phyloP scores from a whole-genome alignment of 2,888 invertebrate genomes.

The Callimorpha dominula region DNA sequence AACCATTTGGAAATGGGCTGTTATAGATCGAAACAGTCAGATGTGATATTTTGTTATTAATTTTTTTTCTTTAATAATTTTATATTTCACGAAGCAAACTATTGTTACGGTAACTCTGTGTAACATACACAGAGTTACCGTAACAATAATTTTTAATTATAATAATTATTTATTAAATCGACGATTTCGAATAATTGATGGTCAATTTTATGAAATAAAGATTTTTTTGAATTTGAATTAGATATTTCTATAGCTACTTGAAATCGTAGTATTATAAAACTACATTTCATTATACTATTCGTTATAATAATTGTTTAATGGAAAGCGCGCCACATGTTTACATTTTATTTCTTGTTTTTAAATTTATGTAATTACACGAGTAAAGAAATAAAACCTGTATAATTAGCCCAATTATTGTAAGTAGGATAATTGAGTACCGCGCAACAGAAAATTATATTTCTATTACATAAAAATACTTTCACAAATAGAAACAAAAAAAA shows the following conservation, averaged over 20 bases:
- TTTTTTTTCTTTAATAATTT: too few species aligned
- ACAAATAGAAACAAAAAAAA: conserved; percentile 9
- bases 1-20: too few species aligned
- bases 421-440: conserved; percentile 9
- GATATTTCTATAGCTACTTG: not conserved
- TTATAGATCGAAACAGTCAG: too few species aligned
- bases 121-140: too few species aligned
- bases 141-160: too few species aligned
- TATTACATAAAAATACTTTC: conserved; percentile 18
- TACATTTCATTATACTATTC: not conserved
- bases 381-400: conserved; percentile 9
- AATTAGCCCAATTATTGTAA: conserved; percentile 25
- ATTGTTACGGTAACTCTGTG: too few species aligned
- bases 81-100: too few species aligned
- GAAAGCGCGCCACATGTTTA: not conserved
- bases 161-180: too few species aligned
- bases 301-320: not conserved
- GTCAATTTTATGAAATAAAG: too few species aligned
- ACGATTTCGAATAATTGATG: too few species aligned
- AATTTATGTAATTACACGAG: conserved; percentile 9
- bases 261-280: not conserved
- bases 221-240: too few species aligned
- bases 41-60: too few species aligned
- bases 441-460: conserved; percentile 5
- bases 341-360: conserved; percentile 7